Evolutionary conservation across 2,113 vertebrate genomes (phyloP).

Genomic region (Misgurnus anguillicaudatus): DNA sequence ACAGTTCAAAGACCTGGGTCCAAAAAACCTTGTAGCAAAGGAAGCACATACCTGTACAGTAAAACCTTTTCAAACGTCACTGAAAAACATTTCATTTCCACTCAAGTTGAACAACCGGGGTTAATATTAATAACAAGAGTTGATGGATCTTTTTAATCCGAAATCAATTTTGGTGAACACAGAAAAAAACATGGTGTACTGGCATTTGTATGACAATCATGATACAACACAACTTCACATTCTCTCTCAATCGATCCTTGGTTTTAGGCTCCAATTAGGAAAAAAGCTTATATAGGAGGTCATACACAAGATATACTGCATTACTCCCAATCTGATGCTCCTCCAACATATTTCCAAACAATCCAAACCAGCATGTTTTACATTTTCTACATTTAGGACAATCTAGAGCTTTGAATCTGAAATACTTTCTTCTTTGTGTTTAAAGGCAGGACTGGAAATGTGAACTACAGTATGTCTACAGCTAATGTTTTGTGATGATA

Average conservation of each 20-base stretch:
- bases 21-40: conserved; percentile 70
- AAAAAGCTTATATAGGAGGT: conserved; percentile 57
- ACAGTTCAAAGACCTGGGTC: conserved; percentile 87
- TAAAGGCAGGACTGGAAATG: conserved; percentile 51
- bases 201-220: conserved; percentile 65
- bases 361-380: conserved; percentile 57
- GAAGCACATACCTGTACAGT: conserved; percentile 73
- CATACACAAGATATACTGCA: conserved; percentile 48
- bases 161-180: conserved; percentile 50
- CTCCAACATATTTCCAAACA: conserved; percentile 46
- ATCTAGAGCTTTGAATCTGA: conserved; percentile 53
- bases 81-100: conserved; percentile 48
- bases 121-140: conserved; percentile 65
- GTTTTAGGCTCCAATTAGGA: conserved; percentile 44
- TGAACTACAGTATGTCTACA: conserved; percentile 53
- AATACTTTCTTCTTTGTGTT: conserved; percentile 35
- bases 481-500: conserved; percentile 38
- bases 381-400: conserved; percentile 19
- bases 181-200: conserved; percentile 56
- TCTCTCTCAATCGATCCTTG: conserved; percentile 54
- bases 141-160: conserved; percentile 61
- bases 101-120: conserved; percentile 61
- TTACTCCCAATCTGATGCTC: not conserved
- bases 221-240: conserved; percentile 62
- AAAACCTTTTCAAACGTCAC: conserved; percentile 53